A percentile compares a stretch with the other conserved stretches of the same genome.
Evolutionary conservation across 1,140 invertebrate species (phyloP).

Genomic region (Myzus persicae): DNA sequence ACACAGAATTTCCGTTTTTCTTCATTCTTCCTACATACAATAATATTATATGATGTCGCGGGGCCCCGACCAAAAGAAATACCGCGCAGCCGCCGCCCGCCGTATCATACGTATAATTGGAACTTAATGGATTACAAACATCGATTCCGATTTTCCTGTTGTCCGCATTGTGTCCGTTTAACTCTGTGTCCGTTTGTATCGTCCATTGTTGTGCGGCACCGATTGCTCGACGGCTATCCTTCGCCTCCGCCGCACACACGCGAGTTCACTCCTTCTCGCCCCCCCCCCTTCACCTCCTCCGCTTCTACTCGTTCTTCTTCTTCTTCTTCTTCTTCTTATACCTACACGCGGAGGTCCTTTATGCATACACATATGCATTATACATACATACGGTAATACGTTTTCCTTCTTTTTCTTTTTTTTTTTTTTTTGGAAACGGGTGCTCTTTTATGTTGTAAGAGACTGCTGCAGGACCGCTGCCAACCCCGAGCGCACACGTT

Average conservation of each 20-base stretch:
- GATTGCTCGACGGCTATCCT: neutral
- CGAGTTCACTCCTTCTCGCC: neutral
- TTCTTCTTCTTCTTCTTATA: neutral
- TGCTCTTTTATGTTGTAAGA: slow-evolving; percentile 38
- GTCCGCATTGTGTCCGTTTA: slow-evolving; percentile 45
- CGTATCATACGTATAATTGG: slow-evolving; percentile 41
- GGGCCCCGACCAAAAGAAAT: neutral
- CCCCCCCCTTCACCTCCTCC: too few relatives aligned
- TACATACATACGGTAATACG: neutral
- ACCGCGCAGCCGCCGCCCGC: neutral
- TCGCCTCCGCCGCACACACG: neutral
- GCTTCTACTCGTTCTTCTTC: neutral
- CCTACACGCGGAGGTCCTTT: neutral
- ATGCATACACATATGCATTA: neutral
- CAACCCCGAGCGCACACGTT: neutral
- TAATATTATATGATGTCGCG: too few relatives aligned
- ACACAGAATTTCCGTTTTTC: slow-evolving; percentile 49
- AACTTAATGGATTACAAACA: slow-evolving; percentile 59
- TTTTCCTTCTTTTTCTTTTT: neutral
- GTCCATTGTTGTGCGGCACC: slow-evolving; percentile 25
- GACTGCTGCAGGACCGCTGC: neutral
- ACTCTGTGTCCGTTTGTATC: slow-evolving; percentile 15
- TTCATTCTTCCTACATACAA: neutral
- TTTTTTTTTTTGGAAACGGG: slow-evolving; percentile 27
- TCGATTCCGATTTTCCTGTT: slow-evolving; percentile 39